Conservation (phyloP, 1,140 invertebrate species). For the Aplysia californica region DNA sequence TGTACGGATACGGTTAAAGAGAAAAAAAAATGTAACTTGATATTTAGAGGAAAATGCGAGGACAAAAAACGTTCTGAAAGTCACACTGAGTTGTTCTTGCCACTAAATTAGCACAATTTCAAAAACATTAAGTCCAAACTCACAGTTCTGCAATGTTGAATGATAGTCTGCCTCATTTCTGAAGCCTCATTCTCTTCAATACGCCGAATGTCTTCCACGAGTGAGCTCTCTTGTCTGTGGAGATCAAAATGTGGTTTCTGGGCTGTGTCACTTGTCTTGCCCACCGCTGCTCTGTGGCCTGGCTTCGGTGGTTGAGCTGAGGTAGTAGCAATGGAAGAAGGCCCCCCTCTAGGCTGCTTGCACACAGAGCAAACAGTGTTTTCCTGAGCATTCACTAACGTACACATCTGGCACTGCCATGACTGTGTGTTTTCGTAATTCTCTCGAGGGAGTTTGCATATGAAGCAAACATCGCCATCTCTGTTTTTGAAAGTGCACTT, state of each 20-base stretch:
- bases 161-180: conserved; percentile 86
- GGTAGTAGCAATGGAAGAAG: conserved; percentile 2
- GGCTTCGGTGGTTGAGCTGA: too few relatives aligned
- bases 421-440: background rate
- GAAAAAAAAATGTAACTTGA: too few relatives aligned
- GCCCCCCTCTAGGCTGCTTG: background rate
- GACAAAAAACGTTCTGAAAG: too few relatives aligned
- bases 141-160: conserved; percentile 84
- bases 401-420: too few relatives aligned
- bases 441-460: background rate
- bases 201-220: conserved; percentile 85
- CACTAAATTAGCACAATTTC: background rate
- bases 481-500: conserved; percentile 45
- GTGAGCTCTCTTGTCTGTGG: conserved; percentile 78
- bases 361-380: background rate
- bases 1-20: too few relatives aligned
- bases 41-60: too few relatives aligned
- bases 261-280: too few relatives aligned
- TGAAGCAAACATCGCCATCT: too few relatives aligned
- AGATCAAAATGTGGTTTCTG: conserved; percentile 70
- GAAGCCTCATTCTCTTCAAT: conserved; percentile 85
- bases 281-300: too few relatives aligned
- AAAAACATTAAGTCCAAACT: background rate
- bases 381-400: too few relatives aligned
- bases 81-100: too few relatives aligned